Percentiles rank a stretch among this genome's conserved stretches.
Conservation (phyloP, 2,113 vertebrate genomes). For the Nerophis lumbriciformis region DNA sequence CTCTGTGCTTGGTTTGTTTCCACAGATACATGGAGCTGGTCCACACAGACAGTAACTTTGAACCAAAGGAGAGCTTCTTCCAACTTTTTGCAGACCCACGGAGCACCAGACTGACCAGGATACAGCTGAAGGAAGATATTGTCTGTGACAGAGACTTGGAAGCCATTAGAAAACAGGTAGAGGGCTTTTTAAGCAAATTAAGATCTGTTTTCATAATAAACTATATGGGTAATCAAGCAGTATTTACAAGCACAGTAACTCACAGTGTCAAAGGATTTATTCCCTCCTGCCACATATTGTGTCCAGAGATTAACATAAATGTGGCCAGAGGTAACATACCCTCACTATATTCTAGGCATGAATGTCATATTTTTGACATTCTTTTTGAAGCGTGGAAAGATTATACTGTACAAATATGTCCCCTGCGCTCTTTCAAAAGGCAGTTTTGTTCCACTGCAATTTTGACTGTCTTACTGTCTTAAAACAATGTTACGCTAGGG, state of each 20-base stretch:
- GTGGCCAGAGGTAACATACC: too few species aligned
- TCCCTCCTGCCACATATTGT: too few species aligned
- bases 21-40: slow-evolving; percentile 90
- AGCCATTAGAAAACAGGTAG: slow-evolving; percentile 91
- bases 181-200: background rate
- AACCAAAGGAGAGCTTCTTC: slow-evolving; percentile 91
- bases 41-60: slow-evolving; percentile 86
- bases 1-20: background rate
- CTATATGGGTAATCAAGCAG: background rate
- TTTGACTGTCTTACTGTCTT: too few species aligned
- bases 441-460: too few species aligned
- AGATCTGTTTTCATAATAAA: background rate
- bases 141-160: slow-evolving; percentile 91
- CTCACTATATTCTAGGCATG: too few species aligned
- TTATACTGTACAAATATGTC: too few species aligned
- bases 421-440: too few species aligned
- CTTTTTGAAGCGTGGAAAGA: too few species aligned
- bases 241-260: background rate
- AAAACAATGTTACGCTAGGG: too few species aligned
- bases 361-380: too few species aligned
- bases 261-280: too few species aligned
- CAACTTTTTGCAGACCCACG: slow-evolving; percentile 91
- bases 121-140: slow-evolving; percentile 86
- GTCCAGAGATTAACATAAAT: too few species aligned
- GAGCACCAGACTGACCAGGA: slow-evolving; percentile 87